These are phyloP conservation scores for Tupaia tana DNA, from an alignment of 2,113 vertebrate genomes.

Conservation along the genomic window DNA sequence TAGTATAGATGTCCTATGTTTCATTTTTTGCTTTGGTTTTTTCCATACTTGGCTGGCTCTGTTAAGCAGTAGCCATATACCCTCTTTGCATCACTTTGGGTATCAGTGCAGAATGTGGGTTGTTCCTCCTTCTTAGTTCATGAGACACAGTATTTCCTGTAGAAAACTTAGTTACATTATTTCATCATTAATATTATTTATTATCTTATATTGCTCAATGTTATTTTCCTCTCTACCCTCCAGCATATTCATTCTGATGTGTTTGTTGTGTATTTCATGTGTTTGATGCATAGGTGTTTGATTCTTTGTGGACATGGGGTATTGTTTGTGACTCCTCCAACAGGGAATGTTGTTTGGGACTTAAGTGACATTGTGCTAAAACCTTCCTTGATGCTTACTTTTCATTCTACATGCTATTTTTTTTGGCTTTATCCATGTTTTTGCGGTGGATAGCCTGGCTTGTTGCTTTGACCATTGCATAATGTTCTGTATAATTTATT, in stretches of 20 bases:
- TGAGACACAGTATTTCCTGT: neutral
- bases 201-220: neutral
- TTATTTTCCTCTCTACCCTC: neutral
- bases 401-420: neutral
- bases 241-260: neutral
- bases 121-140: neutral
- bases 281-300: neutral
- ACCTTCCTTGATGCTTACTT: neutral
- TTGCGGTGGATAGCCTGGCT: neutral
- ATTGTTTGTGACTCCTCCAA: neutral
- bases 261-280: neutral
- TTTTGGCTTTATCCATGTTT: neutral
- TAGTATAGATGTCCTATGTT: neutral
- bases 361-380: neutral
- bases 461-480: conserved; percentile 1
- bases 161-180: neutral
- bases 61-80: neutral
- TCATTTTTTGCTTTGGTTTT: conserved; percentile 17
- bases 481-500: neutral
- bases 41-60: neutral
- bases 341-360: neutral
- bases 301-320: neutral
- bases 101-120: neutral
- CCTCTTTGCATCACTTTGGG: neutral
- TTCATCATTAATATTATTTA: neutral